Evolutionary conservation across 2,797 vertebrate species (phyloP).

Genomic region (Leptoclinus maculatus): DNA sequence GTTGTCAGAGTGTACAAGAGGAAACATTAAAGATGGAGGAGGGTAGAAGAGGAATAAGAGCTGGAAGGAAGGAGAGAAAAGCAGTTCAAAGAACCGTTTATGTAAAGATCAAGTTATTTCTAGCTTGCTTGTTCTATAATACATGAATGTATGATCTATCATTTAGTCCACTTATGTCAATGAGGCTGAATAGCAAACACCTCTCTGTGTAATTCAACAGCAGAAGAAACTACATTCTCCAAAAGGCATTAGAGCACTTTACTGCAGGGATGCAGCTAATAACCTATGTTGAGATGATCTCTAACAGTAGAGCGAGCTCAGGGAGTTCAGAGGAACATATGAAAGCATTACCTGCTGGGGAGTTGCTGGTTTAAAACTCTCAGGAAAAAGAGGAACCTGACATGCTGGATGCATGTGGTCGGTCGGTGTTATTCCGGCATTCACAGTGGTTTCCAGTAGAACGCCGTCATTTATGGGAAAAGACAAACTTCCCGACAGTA

Average conservation of each 20-base stretch:
- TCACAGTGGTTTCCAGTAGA: not conserved
- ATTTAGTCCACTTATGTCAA: not conserved
- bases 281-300: not conserved
- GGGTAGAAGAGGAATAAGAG: not conserved
- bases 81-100: too few relatives aligned
- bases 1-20: conserved; percentile 1
- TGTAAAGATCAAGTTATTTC: too few relatives aligned
- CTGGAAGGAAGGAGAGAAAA: not conserved
- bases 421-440: not conserved
- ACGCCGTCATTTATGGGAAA: not conserved
- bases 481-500: not conserved
- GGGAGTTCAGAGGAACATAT: not conserved
- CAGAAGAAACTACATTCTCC: not conserved
- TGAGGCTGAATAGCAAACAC: not conserved
- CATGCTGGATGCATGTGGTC: not conserved
- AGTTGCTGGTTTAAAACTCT: conserved; percentile 3
- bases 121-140: too few relatives aligned
- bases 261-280: not conserved
- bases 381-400: not conserved
- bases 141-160: too few relatives aligned
- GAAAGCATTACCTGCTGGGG: conserved; percentile 25
- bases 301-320: not conserved
- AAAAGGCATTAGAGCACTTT: not conserved
- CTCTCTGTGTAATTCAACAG: too few relatives aligned
- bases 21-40: not conserved